These are phyloP conservation scores for Rhodinocichla rosea DNA, from an alignment of 2,113 vertebrate genomes.

Conservation along the genomic window DNA sequence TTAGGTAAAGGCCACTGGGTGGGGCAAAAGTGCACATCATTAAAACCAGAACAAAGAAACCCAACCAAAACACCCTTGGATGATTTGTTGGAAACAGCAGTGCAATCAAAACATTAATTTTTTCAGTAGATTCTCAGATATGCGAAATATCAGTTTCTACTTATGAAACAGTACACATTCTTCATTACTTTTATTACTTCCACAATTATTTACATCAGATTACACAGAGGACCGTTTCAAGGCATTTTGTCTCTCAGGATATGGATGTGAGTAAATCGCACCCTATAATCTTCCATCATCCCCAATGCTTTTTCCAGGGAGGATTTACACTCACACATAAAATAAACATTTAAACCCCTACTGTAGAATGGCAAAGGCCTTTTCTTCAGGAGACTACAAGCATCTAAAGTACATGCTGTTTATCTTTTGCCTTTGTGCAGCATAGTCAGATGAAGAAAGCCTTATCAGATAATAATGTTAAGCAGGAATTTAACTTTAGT, in stretches of 20 bases:
- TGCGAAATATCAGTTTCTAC: background rate
- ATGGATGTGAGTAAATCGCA: background rate
- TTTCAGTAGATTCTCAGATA: background rate
- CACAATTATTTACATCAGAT: background rate
- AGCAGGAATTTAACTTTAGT: background rate
- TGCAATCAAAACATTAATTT: background rate
- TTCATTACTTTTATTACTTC: background rate
- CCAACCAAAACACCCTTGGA: background rate
- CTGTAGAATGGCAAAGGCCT: background rate
- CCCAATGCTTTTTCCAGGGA: background rate
- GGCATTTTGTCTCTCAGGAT: background rate
- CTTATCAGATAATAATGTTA: background rate
- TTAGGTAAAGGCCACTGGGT: conserved; percentile 54
- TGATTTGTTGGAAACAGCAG: background rate
- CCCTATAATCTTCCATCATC: conserved; percentile 5
- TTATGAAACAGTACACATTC: background rate
- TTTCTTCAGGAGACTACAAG: background rate
- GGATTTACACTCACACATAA: conserved; percentile 1
- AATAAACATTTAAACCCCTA: background rate
- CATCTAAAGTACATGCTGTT: background rate
- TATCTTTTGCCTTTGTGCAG: background rate
- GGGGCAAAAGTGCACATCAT: conserved; percentile 58
- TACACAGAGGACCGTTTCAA: background rate
- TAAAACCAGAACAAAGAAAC: background rate
- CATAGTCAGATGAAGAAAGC: background rate